Evolutionary conservation across 2,113 vertebrate genomes (phyloP), one percentile per base, ranked within the genome.

Genomic region (Oryzias curvinotus): DNA sequence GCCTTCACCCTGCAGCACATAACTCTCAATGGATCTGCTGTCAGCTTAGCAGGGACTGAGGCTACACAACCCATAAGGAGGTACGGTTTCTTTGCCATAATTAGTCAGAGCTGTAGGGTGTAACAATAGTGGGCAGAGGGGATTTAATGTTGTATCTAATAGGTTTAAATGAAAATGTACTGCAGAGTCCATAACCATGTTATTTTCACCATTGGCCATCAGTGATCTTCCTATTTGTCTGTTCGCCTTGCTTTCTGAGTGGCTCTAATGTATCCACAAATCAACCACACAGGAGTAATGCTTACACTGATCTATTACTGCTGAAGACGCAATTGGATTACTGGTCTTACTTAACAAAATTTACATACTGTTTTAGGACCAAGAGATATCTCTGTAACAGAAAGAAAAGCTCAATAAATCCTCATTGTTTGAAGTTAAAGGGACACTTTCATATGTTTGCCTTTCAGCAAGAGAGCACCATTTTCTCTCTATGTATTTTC

Each of bases 211-310:
- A 80, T 53, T 68, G 75, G 62, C 74, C 60, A 30, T 61, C 73
- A 80, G 69, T 78, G 73, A 85, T 43, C 57, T 66, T 69, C 58
- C 76, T 75, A 81, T 80, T 84, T 78, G 62, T 81, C 76, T 73
- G 51, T 62, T 28, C 63, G 26, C 62, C 30, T 85, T 36, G 23
- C 82, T 85, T 59, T 65, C 45, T 61, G 51, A 77, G 77, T 60
- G 68, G 55, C 63, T 60, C 41, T 83, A 87, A 87, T 87, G 86
- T 63, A 81, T 78, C 73, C 71, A 85, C 85, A 87, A 85, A 87
- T 88, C 85, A 86, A 66, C 65, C 16, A 52, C 21, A 61, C 2
- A 2, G 76, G 69, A 58, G 42, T 80, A 81, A 87, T 77, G 78
- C 66, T 54, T 67, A 66, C 68, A 73, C 67, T 80, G 75, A 81